phyloP scores from a whole-genome alignment of 1,140 invertebrate species.

The Eriosoma lanigerum region DNA sequence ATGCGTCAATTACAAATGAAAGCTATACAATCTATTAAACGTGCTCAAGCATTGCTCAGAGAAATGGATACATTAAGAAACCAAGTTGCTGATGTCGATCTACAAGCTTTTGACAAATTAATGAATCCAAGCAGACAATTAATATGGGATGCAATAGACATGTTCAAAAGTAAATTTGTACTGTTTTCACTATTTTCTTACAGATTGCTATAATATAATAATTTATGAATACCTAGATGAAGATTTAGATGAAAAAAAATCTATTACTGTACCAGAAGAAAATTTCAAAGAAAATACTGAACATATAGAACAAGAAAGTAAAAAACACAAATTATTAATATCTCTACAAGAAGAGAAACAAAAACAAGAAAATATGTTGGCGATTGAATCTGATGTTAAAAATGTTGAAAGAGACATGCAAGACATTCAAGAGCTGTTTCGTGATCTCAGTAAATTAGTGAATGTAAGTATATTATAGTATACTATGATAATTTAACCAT shows the following conservation, averaged over 20 bases:
- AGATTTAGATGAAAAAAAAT: constrained; percentile 27
- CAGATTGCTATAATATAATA: neutral
- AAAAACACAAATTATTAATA: constrained; percentile 17
- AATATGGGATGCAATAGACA: constrained; percentile 28
- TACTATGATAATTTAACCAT: too few relatives aligned
- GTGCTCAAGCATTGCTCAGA: constrained; percentile 1
- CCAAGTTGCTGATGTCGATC: constrained; percentile 21
- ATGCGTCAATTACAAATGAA: constrained; percentile 39
- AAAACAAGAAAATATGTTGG: constrained; percentile 39
- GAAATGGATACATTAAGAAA: constrained; percentile 45
- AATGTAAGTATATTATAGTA: constrained; percentile 19
- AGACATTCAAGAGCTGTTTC: constrained; percentile 41
- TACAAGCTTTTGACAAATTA: constrained; percentile 1
- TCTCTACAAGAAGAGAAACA: constrained; percentile 37
- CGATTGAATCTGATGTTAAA: constrained; percentile 43
- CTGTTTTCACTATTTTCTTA: neutral
- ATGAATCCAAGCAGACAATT: constrained; percentile 22
- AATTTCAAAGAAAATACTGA: neutral
- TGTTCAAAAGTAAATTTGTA: constrained; percentile 41
- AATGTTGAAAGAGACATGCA: constrained; percentile 44
- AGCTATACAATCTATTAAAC: constrained; percentile 34
- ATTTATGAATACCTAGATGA: constrained; percentile 29
- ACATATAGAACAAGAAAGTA: neutral
- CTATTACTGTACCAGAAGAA: neutral
- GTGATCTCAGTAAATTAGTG: constrained; percentile 46